Conservation (phyloP, 2,888 invertebrate species). For the Argyresthia albistria region DNA sequence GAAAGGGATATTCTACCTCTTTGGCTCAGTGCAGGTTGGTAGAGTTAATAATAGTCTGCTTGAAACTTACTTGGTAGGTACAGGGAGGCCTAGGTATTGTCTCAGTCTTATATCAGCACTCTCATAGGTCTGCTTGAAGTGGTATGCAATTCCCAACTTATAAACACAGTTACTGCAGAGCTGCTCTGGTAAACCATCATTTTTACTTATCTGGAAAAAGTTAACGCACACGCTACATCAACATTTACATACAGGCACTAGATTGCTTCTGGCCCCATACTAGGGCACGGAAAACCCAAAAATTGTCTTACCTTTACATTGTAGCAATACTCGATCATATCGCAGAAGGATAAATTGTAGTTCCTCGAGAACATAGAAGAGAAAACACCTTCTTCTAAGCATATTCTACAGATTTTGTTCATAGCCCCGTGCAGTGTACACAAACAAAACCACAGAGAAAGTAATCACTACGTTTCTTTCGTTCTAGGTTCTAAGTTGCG, state of each 20-base stretch:
- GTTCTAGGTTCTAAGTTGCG: too few relatives aligned
- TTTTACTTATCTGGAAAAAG: slow-evolving; percentile 52
- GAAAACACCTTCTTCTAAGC: slow-evolving; percentile 73
- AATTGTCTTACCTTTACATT: slow-evolving; percentile 58
- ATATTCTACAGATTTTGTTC: slow-evolving; percentile 74
- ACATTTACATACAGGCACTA: too few relatives aligned
- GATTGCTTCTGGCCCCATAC: too few relatives aligned
- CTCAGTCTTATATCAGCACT: slow-evolving; percentile 71
- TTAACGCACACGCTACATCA: too few relatives aligned
- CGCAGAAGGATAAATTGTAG: slow-evolving; percentile 70
- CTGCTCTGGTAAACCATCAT: slow-evolving; percentile 73
- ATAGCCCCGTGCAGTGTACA: slow-evolving; percentile 19
- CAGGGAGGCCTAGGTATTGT: slow-evolving; percentile 67
- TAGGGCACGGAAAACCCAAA: background rate
- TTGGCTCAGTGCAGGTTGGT: too few relatives aligned
- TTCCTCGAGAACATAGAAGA: slow-evolving; percentile 75
- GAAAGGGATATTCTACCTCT: too few relatives aligned
- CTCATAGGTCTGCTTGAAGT: slow-evolving; percentile 75
- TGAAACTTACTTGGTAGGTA: slow-evolving; percentile 39
- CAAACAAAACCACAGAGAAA: too few relatives aligned
- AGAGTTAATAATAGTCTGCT: background rate
- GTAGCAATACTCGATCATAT: slow-evolving; percentile 74
- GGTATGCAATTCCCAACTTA: slow-evolving; percentile 73
- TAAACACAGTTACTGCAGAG: slow-evolving; percentile 76
- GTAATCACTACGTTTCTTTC: too few relatives aligned